Percentiles rank a stretch among this genome's conserved stretches.
Conservation (phyloP, 23 tunicate species). For the Corella eumyota region DNA sequence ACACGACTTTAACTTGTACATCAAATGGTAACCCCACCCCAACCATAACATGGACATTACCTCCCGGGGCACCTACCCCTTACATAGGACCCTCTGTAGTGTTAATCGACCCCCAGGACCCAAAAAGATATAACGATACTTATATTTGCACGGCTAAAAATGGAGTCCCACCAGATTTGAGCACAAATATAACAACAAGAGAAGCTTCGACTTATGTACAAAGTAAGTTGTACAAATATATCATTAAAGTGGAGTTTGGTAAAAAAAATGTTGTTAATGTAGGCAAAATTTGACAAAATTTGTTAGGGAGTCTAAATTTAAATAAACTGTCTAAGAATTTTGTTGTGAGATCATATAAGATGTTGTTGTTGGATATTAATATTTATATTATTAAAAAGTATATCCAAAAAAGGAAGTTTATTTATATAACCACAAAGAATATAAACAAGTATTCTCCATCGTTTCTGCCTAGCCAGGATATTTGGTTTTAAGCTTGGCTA, state of each 20-base stretch:
- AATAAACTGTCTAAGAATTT: neutral
- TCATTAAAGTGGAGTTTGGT: too few species aligned
- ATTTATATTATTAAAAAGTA: too few species aligned
- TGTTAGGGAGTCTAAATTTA: neutral
- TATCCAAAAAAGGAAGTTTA: too few species aligned
- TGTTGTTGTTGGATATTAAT: neutral
- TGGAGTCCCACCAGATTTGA: constrained; percentile 1
- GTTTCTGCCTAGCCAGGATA: too few species aligned
- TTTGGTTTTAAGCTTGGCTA: too few species aligned
- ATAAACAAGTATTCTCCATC: too few species aligned
- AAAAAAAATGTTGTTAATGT: neutral
- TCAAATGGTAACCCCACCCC: constrained; percentile 58
- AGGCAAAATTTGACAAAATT: neutral
- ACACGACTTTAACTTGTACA: constrained; percentile 14
- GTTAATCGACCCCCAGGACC: constrained; percentile 22
- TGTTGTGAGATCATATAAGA: neutral
- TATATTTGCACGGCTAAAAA: constrained; percentile 41
- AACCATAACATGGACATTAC: constrained; percentile 38
- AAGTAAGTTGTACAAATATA: too few species aligned
- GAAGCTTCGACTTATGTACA: constrained; percentile 22
- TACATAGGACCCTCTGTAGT: constrained; percentile 5
- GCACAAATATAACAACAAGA: constrained; percentile 21
- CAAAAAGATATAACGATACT: constrained; percentile 30
- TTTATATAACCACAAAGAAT: too few species aligned
- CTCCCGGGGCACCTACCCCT: constrained; percentile 7